A percentile compares a stretch with the other conserved stretches of the same genome.
Conservation (phyloP, 2,888 invertebrate species). For the Brachypterus glaber region DNA sequence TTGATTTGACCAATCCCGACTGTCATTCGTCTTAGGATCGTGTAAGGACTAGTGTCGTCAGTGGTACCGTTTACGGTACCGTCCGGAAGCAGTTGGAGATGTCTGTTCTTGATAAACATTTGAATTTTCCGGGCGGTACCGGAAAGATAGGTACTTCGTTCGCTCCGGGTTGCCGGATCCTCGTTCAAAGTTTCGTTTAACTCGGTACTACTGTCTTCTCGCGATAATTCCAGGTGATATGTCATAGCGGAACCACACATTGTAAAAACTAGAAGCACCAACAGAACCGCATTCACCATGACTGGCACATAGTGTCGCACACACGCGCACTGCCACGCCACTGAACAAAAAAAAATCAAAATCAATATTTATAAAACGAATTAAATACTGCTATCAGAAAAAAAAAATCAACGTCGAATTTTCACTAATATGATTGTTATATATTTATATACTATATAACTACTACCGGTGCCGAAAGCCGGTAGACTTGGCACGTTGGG, state of each 20-base stretch:
- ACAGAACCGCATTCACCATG: slow-evolving; percentile 43
- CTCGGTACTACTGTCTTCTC: too few relatives aligned
- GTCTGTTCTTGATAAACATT: slow-evolving; percentile 75
- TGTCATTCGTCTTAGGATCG: slow-evolving; percentile 60
- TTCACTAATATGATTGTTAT: too few relatives aligned
- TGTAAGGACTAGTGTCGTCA: slow-evolving; percentile 72
- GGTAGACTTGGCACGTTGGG: too few relatives aligned
- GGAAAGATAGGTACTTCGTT: slow-evolving; percentile 71
- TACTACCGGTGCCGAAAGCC: too few relatives aligned
- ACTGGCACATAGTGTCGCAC: slow-evolving; percentile 40
- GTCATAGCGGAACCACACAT: slow-evolving; percentile 35
- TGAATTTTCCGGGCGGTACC: slow-evolving; percentile 72
- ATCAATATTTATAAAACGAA: too few relatives aligned
- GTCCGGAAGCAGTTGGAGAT: slow-evolving; percentile 73
- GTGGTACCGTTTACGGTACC: slow-evolving; percentile 78
- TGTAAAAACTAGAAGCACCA: slow-evolving; percentile 40
- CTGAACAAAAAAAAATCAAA: too few relatives aligned
- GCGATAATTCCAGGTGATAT: slow-evolving; percentile 28
- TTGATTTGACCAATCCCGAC: slow-evolving; percentile 72
- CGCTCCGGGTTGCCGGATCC: slow-evolving; percentile 44
- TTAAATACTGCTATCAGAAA: too few relatives aligned
- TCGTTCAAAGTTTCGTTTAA: slow-evolving; percentile 23
- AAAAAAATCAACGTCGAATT: too few relatives aligned
- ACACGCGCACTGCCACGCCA: slow-evolving; percentile 36
- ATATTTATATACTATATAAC: too few relatives aligned